phyloP scores from a whole-genome alignment of 2,888 invertebrate genomes.

The Leptopterna dolabrata region DNA sequence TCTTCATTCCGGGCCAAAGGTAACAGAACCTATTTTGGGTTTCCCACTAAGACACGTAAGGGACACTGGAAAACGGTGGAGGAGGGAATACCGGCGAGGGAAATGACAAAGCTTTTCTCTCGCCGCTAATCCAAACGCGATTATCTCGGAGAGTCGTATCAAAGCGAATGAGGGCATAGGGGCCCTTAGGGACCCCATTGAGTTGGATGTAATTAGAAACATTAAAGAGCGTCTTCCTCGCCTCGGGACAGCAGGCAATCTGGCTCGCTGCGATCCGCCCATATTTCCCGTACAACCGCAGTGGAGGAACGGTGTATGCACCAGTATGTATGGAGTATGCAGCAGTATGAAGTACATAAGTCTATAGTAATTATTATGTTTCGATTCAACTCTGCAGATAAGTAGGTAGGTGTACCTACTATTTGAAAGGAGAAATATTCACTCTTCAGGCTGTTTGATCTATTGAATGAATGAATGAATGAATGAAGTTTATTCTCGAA shows the following conservation, averaged over 20 bases:
- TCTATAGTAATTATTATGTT: no score
- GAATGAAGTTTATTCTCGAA: no score
- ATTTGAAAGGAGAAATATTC: no score
- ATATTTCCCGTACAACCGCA: neutral
- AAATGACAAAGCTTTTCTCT: conserved; percentile 43
- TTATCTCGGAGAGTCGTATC: conserved; percentile 33
- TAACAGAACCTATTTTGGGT: conserved; percentile 29
- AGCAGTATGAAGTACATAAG: no score
- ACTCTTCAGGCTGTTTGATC: no score
- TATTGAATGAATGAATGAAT: no score
- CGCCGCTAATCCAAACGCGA: conserved; percentile 42
- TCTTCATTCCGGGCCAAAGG: conserved; percentile 23
- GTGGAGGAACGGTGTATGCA: no score
- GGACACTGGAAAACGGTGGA: neutral
- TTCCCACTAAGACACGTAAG: neutral
- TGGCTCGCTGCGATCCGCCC: neutral
- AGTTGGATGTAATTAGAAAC: conserved; percentile 36
- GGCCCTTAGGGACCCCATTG: conserved; percentile 6
- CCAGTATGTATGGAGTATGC: no score
- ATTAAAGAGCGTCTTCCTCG: neutral
- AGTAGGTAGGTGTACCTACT: no score
- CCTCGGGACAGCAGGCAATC: neutral
- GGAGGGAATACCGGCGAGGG: neutral
- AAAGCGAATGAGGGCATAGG: conserved; percentile 46
- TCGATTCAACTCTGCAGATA: no score